A percentile compares a stretch with the other conserved stretches of the same genome.
Conservation (phyloP, 2,797 vertebrate species). For the Cephalopachus bancanus region DNA sequence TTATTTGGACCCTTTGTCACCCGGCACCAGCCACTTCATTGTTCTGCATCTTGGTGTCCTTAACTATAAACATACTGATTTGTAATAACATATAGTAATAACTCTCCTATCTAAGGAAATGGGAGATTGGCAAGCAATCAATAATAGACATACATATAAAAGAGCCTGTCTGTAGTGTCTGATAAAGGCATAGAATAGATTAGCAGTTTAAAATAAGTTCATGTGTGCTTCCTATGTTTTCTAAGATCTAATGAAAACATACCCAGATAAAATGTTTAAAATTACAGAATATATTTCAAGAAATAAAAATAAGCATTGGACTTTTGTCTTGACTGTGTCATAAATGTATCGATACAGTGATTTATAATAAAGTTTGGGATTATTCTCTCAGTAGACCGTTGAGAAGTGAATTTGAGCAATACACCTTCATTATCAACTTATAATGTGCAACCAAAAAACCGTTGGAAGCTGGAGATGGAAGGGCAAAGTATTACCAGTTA, state of each 20-base stretch:
- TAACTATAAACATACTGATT: background rate
- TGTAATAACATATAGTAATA: background rate
- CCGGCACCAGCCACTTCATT: background rate
- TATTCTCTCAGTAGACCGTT: background rate
- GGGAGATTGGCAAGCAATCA: background rate
- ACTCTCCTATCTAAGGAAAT: background rate
- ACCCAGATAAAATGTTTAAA: background rate
- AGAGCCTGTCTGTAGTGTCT: background rate
- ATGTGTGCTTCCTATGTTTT: background rate
- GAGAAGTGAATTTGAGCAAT: background rate
- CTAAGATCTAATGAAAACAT: background rate
- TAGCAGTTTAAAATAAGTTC: background rate
- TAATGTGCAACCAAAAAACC: background rate
- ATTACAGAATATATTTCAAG: background rate
- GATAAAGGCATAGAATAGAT: background rate
- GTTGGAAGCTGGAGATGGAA: background rate
- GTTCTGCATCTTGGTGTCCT: background rate
- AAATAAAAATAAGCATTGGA: background rate
- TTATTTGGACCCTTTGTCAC: background rate
- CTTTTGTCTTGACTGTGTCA: background rate
- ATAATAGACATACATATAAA: constrained; percentile 45
- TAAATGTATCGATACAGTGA: background rate
- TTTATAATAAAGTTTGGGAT: background rate
- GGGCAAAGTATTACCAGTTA: background rate
- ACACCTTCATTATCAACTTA: background rate